These are phyloP conservation scores for Mobula birostris DNA, from an alignment of 2,113 vertebrate genomes.

Conservation along the genomic window DNA sequence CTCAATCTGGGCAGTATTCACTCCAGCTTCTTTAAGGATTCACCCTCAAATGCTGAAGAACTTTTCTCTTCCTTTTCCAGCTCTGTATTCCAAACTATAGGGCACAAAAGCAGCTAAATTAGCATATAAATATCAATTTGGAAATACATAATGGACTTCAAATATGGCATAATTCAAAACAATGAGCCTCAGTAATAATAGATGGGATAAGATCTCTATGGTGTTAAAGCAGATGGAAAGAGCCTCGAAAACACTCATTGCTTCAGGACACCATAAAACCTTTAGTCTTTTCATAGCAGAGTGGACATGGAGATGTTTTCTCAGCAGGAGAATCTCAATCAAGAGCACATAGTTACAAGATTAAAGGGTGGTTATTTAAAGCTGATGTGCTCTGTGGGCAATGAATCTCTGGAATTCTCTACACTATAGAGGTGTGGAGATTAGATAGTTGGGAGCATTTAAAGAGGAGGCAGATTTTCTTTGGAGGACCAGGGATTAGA, in stretches of 20 bases:
- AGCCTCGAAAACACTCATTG: neutral
- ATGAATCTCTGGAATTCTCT: too few species aligned
- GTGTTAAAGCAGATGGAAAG: neutral
- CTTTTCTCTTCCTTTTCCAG: too few species aligned
- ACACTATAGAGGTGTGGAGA: too few species aligned
- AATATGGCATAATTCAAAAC: neutral
- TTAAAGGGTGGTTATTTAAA: too few species aligned
- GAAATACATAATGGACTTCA: neutral
- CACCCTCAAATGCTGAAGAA: neutral
- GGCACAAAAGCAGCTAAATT: neutral
- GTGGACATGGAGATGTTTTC: too few species aligned
- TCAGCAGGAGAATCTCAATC: too few species aligned
- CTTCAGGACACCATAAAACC: neutral
- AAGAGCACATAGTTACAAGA: too few species aligned
- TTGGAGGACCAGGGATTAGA: neutral
- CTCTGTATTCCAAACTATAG: neutral
- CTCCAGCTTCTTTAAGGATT: neutral
- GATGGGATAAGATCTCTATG: neutral
- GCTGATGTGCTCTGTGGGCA: too few species aligned
- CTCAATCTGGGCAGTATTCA: neutral
- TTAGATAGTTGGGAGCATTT: too few species aligned
- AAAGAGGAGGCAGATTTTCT: too few species aligned
- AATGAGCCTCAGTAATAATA: neutral
- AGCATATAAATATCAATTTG: neutral
- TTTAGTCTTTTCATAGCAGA: neutral